Percentiles rank a stretch among this genome's conserved stretches.
These are phyloP conservation scores for Steinernema scapterisci DNA, from an alignment of 2,888 invertebrate species.

Conservation along the genomic window DNA sequence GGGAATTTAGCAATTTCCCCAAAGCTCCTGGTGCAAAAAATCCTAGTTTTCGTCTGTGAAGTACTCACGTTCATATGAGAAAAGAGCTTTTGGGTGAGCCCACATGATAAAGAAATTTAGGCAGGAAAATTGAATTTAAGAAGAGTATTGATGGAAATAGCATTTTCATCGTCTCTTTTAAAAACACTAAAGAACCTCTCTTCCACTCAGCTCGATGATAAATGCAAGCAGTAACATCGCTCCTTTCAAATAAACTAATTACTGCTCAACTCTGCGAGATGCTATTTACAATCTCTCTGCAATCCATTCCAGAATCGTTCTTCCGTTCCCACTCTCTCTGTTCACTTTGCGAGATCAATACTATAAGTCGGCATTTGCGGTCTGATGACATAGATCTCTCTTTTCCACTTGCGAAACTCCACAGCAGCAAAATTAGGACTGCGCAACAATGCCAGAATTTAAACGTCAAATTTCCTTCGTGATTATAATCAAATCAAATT, in stretches of 20 bases:
- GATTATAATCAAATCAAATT: constrained; percentile 32
- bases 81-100: constrained; percentile 9
- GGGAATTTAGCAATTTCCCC: too few relatives aligned
- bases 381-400: neutral
- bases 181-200: constrained; percentile 16
- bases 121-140: constrained; percentile 27
- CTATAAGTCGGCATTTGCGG: neutral
- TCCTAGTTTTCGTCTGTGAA: neutral
- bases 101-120: constrained; percentile 23
- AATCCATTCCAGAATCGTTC: neutral
- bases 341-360: constrained; percentile 8
- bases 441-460: constrained; percentile 25
- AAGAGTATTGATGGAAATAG: constrained; percentile 30
- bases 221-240: constrained; percentile 8
- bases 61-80: neutral
- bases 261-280: neutral
- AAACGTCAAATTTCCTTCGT: constrained; percentile 24
- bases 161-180: constrained; percentile 28
- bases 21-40: too few relatives aligned
- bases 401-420: too few relatives aligned
- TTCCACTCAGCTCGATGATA: neutral
- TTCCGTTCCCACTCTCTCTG: neutral
- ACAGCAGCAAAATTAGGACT: constrained; percentile 13
- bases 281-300: too few relatives aligned
- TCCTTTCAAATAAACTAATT: constrained; percentile 19